These are phyloP conservation scores for Podargus strigoides DNA, from an alignment of 2,797 vertebrate species.

Conservation along the genomic window DNA sequence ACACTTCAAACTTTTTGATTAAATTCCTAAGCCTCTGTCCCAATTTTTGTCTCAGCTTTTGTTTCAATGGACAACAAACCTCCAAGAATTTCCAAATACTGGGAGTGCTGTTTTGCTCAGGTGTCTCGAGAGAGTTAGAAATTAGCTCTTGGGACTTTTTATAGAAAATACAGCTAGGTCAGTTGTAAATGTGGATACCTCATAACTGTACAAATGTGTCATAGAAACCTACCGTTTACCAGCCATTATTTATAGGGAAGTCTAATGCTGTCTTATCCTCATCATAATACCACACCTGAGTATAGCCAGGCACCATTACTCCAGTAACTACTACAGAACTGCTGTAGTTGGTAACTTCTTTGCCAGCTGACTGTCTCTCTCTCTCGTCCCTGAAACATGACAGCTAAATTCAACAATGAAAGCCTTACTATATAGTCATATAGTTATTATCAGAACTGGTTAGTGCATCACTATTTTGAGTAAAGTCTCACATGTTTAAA, in stretches of 20 bases:
- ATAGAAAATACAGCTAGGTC: background rate
- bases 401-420: background rate
- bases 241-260: background rate
- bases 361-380: background rate
- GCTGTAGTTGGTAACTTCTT: background rate
- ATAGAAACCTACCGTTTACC: background rate
- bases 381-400: background rate
- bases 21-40: background rate
- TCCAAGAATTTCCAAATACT: background rate
- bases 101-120: background rate
- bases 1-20: background rate
- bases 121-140: background rate
- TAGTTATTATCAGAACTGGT: background rate
- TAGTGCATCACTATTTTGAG: background rate
- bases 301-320: background rate
- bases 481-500: constrained; percentile 4
- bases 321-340: background rate
- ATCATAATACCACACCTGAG: background rate
- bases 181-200: background rate
- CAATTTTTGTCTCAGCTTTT: background rate
- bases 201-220: background rate
- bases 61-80: background rate
- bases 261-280: background rate
- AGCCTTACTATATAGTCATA: background rate
- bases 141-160: background rate